A percentile compares a stretch with the other conserved stretches of the same genome.
phyloP scores from a whole-genome alignment of 2,888 invertebrate genomes.

The Stenodema calcarata region DNA sequence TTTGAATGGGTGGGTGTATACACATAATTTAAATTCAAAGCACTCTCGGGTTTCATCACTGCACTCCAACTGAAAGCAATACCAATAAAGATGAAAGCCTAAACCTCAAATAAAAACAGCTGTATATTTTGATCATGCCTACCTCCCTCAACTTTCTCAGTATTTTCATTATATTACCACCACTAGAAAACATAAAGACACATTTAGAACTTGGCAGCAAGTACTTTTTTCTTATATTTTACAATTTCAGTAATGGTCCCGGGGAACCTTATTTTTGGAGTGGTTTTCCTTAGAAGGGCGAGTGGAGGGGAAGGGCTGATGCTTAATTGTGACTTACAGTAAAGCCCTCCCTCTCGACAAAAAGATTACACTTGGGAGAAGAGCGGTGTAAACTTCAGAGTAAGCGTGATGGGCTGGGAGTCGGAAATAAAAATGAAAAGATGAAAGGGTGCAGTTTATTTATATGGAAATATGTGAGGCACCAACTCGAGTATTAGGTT shows the following conservation, averaged over 20 bases:
- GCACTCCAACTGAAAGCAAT: not conserved
- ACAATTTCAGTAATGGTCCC: constrained; percentile 37
- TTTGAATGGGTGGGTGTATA: not conserved
- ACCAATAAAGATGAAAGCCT: constrained; percentile 10
- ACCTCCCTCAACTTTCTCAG: not conserved
- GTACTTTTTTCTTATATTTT: constrained; percentile 29
- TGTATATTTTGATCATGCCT: not conserved
- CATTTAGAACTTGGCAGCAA: not conserved
- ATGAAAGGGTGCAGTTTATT: constrained; percentile 16
- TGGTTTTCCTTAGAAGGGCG: constrained; percentile 10
- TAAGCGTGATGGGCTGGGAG: not conserved
- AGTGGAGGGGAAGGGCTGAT: not conserved
- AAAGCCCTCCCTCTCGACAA: constrained; percentile 20
- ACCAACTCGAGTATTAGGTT: constrained; percentile 3
- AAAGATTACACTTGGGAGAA: constrained; percentile 31
- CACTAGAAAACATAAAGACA: constrained; percentile 21
- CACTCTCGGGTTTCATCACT: not conserved
- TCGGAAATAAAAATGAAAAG: constrained; percentile 24
- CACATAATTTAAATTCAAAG: not conserved
- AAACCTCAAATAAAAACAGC: not conserved
- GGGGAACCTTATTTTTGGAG: constrained; percentile 36
- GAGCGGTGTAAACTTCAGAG: not conserved
- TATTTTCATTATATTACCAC: constrained; percentile 12
- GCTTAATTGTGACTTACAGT: constrained; percentile 39
- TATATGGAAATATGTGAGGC: constrained; percentile 11